Evolutionary conservation across 2,113 vertebrate species (phyloP).

Genomic region (Mastomys natalensis): DNA sequence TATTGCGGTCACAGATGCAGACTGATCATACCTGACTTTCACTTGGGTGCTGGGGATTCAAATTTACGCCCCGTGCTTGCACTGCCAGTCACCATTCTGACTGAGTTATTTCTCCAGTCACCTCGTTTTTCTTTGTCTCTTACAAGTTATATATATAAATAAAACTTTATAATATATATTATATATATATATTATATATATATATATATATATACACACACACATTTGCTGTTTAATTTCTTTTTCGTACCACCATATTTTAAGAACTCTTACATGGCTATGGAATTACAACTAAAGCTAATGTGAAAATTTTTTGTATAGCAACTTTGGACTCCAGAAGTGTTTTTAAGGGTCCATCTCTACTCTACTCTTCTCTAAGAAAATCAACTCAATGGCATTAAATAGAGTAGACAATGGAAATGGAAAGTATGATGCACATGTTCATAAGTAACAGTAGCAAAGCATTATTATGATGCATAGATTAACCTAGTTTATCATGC

Average conservation of each 20-base stretch:
- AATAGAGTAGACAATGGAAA: neutral
- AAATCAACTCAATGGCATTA: neutral
- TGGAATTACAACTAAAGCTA: neutral
- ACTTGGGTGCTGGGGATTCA: too few relatives aligned
- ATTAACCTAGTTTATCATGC: neutral
- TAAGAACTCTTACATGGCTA: neutral
- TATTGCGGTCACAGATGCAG: neutral
- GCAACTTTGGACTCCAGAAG: neutral
- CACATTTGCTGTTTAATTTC: neutral
- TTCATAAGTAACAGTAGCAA: neutral
- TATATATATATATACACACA: too few relatives aligned
- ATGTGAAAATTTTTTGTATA: neutral
- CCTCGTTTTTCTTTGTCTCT: neutral
- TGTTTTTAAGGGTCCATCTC: neutral
- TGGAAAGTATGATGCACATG: neutral
- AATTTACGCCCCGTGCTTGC: neutral
- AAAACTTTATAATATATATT: too few relatives aligned
- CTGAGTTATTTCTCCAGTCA: neutral
- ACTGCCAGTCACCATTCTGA: neutral
- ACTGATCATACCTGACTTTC: neutral
- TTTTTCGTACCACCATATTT: neutral
- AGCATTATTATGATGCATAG: neutral
- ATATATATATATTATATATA: too few relatives aligned
- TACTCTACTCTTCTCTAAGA: neutral
- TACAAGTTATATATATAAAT: too few relatives aligned